Percentiles rank a stretch among this genome's conserved stretches.
phyloP scores from a whole-genome alignment of 1,140 invertebrate species.

The Meteorus sp. region DNA sequence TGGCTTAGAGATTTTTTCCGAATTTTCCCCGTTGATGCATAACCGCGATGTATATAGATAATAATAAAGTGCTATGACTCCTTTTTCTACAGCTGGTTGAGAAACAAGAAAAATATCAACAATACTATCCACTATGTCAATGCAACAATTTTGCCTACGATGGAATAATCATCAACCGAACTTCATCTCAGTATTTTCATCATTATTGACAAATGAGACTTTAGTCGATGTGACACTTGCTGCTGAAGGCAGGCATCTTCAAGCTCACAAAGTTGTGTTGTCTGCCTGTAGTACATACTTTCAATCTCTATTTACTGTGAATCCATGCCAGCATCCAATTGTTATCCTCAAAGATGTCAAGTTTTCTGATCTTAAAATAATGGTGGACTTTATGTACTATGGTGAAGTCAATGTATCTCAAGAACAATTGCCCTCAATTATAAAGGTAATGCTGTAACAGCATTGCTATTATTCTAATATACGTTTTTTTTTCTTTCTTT shows the following conservation, averaged over 20 bases:
- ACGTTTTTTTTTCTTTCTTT: conserved; percentile 10
- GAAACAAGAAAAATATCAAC: background rate
- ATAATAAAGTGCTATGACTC: background rate
- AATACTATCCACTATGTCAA: conserved; percentile 60
- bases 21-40: too few relatives aligned
- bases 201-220: conserved; percentile 76
- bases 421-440: conserved; percentile 80
- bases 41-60: too few relatives aligned
- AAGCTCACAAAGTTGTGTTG: conserved; percentile 83
- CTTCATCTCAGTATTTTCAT: conserved; percentile 83
- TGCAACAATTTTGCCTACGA: conserved; percentile 83
- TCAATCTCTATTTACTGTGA: conserved; percentile 76
- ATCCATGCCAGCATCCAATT: conserved; percentile 88
- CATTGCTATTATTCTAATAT: too few relatives aligned
- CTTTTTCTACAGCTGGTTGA: background rate
- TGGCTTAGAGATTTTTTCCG: too few relatives aligned
- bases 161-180: conserved; percentile 91
- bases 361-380: conserved; percentile 81
- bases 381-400: conserved; percentile 92
- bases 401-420: conserved; percentile 89
- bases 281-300: conserved; percentile 88
- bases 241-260: conserved; percentile 79
- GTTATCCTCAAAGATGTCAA: conserved; percentile 88
- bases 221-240: conserved; percentile 86
- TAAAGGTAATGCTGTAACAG: conserved; percentile 63